phyloP scores from a whole-genome alignment of 1,140 invertebrate species.

The Polyergus mexicanus region DNA sequence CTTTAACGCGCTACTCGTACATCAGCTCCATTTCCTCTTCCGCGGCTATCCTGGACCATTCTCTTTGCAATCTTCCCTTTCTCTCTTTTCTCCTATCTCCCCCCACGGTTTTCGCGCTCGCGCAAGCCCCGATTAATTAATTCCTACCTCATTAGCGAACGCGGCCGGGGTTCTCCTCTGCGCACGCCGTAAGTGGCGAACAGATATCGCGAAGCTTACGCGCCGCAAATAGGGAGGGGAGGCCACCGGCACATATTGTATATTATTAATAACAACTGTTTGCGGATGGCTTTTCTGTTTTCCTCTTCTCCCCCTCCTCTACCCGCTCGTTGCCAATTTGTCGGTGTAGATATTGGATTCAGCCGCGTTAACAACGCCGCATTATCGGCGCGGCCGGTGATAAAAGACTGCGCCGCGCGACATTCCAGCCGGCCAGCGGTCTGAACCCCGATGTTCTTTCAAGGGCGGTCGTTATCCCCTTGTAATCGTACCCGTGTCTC shows the following conservation, averaged over 20 bases:
- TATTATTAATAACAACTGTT: slow-evolving; percentile 74
- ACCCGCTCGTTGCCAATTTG: slow-evolving; percentile 51
- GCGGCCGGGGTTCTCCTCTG: slow-evolving; percentile 74
- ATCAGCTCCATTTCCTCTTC: slow-evolving; percentile 6
- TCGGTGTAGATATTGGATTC: slow-evolving; percentile 53
- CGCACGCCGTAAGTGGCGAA: slow-evolving; percentile 32
- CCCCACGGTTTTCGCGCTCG: background rate
- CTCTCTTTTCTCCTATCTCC: background rate
- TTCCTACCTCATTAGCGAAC: slow-evolving; percentile 83
- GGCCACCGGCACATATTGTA: slow-evolving; percentile 13
- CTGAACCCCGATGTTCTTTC: slow-evolving; percentile 49
- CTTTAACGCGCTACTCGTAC: slow-evolving; percentile 28
- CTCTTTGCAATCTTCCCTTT: background rate
- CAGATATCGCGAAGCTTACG: slow-evolving; percentile 53
- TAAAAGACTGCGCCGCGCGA: slow-evolving; percentile 56
- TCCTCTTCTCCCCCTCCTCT: background rate
- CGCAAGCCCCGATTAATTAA: slow-evolving; percentile 81
- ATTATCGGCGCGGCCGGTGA: slow-evolving; percentile 53
- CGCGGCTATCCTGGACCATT: background rate
- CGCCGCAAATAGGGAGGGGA: slow-evolving; percentile 22
- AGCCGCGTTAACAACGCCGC: slow-evolving; percentile 54
- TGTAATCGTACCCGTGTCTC: slow-evolving; percentile 43
- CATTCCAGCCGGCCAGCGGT: slow-evolving; percentile 9
- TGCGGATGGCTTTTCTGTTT: slow-evolving; percentile 55
- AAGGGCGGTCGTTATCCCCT: slow-evolving; percentile 62